These are phyloP conservation scores for Enteromius thamalakanensis DNA, from an alignment of 2,797 vertebrate species.

Conservation along the genomic window DNA sequence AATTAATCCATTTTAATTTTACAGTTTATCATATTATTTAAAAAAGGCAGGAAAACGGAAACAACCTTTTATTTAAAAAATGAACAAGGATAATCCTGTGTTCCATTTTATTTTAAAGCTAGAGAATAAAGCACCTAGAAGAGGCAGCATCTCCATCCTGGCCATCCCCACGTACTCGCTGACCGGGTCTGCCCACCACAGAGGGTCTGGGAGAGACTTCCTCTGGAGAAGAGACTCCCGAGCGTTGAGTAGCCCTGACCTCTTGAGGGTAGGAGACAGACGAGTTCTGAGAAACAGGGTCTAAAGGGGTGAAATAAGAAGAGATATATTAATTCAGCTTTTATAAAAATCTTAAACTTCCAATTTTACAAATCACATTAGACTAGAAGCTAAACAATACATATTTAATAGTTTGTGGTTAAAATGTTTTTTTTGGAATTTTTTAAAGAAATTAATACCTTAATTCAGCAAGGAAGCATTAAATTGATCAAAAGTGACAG, in stretches of 20 bases:
- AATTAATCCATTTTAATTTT: not conserved
- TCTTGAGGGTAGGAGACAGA: conserved; percentile 89
- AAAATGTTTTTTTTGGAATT: not conserved
- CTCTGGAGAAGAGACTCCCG: conserved; percentile 83
- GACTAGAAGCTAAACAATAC: not conserved
- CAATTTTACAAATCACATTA: not conserved
- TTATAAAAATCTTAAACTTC: not conserved
- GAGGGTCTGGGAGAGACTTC: conserved; percentile 90
- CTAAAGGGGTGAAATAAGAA: conserved; percentile 66
- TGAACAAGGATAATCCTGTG: not conserved
- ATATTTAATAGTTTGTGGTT: not conserved
- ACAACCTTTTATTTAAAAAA: conserved; percentile 1
- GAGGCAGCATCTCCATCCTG: conserved; percentile 92
- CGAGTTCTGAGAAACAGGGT: conserved; percentile 90
- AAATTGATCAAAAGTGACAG: not conserved
- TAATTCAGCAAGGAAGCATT: not conserved
- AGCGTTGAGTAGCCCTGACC: conserved; percentile 74
- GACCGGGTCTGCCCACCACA: conserved; percentile 88
- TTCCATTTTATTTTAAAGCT: not conserved
- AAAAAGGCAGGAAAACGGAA: not conserved
- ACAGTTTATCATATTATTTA: not conserved
- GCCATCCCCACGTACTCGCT: conserved; percentile 91
- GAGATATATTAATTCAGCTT: not conserved
- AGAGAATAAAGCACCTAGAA: conserved; percentile 78
- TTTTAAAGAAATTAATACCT: not conserved